Conservation (phyloP, 1,140 invertebrate genomes). For the Antheraea pernyi region DNA sequence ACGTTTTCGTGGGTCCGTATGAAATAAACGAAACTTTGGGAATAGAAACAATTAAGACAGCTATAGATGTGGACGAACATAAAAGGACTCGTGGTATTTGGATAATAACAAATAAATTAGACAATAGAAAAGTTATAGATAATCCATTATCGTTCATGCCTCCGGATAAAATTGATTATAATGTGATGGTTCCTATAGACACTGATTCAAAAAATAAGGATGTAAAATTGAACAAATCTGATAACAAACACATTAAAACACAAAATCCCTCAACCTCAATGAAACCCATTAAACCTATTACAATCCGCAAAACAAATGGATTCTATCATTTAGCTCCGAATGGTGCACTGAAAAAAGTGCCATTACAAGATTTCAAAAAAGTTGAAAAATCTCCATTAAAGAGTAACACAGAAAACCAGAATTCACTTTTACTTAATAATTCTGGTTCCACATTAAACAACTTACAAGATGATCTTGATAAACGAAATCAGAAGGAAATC, state of each 20-base stretch:
- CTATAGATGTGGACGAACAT: slow-evolving; percentile 16
- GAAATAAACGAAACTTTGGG: slow-evolving; percentile 59
- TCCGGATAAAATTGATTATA: slow-evolving; percentile 18
- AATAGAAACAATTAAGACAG: slow-evolving; percentile 56
- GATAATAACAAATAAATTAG: slow-evolving; percentile 62
- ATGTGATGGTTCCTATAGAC: slow-evolving; percentile 31
- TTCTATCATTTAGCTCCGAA: slow-evolving; percentile 48
- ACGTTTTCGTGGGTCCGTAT: slow-evolving; percentile 68
- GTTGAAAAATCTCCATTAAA: neutral
- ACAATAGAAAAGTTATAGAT: slow-evolving; percentile 62
- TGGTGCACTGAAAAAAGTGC: slow-evolving; percentile 36
- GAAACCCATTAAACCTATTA: neutral
- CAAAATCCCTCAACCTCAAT: neutral
- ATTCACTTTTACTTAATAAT: neutral
- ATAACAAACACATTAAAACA: neutral
- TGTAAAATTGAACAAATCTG: neutral
- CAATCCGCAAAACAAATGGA: slow-evolving; percentile 41
- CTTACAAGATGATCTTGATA: neutral
- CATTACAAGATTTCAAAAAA: slow-evolving; percentile 13
- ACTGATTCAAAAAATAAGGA: neutral
- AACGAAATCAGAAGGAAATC: neutral
- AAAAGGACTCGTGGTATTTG: slow-evolving; percentile 56
- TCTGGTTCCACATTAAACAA: neutral
- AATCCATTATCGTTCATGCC: slow-evolving; percentile 62
- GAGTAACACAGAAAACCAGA: neutral